Base-by-base conservation (phyloP, 2,113 vertebrate species). In the Scomber japonicus region DNA sequence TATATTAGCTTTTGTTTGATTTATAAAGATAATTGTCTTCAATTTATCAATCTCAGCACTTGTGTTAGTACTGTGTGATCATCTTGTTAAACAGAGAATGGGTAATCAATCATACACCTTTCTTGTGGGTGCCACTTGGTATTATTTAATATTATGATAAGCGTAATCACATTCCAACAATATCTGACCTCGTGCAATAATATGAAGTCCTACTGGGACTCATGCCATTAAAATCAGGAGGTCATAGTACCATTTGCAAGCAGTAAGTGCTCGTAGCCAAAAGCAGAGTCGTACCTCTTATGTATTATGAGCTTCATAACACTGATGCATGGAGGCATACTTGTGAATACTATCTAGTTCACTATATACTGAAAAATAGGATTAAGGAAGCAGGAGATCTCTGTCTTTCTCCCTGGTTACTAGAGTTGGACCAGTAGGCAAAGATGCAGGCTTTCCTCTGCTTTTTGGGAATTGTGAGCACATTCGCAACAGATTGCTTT, bases 361-460 rank as follows among this genome's bases (percentile, higher is more conserved):
- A 62, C 48, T 19, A 48, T 16, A 78, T 21, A 55, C 27, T 66
- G 35, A 76, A 45, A 51, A 71, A 75, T 51, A 57, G 67, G 75
- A 81, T 84, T 76, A 75, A 19, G 24, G 35, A 19, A 31, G 59
- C 11, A 15, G 51, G n/a, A 77, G 72, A 59, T 74, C 35, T 30
- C 5, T 40, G 57, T 71, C 40, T 80, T 19, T 21, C 27, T 59
- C n/a, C 0, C 21, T 56, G 54, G 53, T 55, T 53, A 35, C 30
- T 49, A 31, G 65, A 78, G 40, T 56, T 45, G 61, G 55, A 5
- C 4, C n/a, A 49, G 55, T 55, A 63, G 69, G 82, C 61, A 72
- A 44, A 80, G 31, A 53, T 1, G 1, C 48, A 11, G 21, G 54
- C 71, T 80, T 74, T 48, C 54, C 50, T 19, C 3, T 19, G 57